Conservation (phyloP, 2,888 invertebrate species). For the Acanthopleura granulata region DNA sequence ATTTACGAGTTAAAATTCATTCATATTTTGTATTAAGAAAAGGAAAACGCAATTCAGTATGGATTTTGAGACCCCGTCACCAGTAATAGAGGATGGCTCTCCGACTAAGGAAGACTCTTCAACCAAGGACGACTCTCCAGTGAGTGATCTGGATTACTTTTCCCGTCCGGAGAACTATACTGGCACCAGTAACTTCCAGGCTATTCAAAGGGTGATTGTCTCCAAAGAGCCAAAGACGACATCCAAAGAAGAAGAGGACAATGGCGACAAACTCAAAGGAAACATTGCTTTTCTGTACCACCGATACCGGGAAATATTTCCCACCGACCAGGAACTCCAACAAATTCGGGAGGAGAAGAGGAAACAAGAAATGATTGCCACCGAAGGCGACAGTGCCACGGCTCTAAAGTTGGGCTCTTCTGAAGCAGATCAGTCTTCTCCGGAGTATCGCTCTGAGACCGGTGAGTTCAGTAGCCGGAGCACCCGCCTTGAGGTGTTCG, state of each 20-base stretch:
- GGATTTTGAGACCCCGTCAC: no score
- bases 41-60: no score
- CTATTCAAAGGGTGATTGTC: constrained; percentile 41
- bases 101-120: no score
- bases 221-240: constrained; percentile 79
- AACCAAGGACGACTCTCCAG: constrained; percentile 43
- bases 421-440: no score
- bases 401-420: neutral
- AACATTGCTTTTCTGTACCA: constrained; percentile 20
- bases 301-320: constrained; percentile 25
- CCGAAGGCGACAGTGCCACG: neutral
- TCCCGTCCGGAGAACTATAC: constrained; percentile 64
- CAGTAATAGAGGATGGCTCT: no score
- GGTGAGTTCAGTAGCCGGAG: no score
- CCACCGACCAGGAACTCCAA: constrained; percentile 17
- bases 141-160: constrained; percentile 58
- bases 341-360: constrained; percentile 16
- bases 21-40: no score
- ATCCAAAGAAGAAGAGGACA: constrained; percentile 81
- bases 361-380: neutral
- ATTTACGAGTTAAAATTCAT: no score
- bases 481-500: no score
- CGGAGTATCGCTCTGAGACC: no score
- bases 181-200: constrained; percentile 46
- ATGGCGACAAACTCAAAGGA: constrained; percentile 72